These are phyloP conservation scores for Timandra comae DNA, from an alignment of 2,888 invertebrate species.

Conservation along the genomic window DNA sequence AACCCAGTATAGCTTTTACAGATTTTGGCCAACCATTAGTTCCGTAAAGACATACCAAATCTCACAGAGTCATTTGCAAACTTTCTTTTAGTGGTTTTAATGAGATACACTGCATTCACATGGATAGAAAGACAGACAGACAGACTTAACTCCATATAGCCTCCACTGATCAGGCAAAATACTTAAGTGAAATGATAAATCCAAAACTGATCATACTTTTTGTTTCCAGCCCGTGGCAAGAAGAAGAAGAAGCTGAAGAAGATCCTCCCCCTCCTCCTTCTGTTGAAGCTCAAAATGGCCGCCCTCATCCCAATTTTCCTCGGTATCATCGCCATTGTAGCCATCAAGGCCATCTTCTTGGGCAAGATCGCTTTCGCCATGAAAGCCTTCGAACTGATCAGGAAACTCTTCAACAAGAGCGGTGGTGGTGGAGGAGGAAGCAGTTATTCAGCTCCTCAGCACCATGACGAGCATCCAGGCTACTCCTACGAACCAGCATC, in stretches of 20 bases:
- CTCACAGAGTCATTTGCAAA: no score
- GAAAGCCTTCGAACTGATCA: constrained; percentile 79
- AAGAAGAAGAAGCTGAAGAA: constrained; percentile 88
- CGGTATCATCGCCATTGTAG: constrained; percentile 83
- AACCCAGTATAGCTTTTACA: no score
- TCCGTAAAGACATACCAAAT: no score
- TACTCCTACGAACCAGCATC: constrained; percentile 70
- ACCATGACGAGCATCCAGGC: constrained; percentile 76
- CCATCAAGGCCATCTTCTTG: constrained; percentile 89
- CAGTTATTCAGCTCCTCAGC: constrained; percentile 81
- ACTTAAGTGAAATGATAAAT: no score
- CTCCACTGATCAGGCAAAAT: no score
- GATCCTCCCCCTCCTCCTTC: constrained; percentile 83
- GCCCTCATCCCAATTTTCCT: constrained; percentile 86
- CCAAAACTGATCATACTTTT: no score
- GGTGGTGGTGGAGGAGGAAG: constrained; percentile 45
- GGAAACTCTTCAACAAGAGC: constrained; percentile 82
- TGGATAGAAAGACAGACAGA: no score
- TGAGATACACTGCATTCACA: no score
- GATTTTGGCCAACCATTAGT: no score
- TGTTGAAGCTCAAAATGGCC: constrained; percentile 86
- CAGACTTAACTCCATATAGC: no score
- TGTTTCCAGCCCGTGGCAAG: constrained; percentile 85
- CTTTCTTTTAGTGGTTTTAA: no score
- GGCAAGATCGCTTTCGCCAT: constrained; percentile 91